Conservation (phyloP, 2,797 vertebrate genomes). For the Lepus townsendii region DNA sequence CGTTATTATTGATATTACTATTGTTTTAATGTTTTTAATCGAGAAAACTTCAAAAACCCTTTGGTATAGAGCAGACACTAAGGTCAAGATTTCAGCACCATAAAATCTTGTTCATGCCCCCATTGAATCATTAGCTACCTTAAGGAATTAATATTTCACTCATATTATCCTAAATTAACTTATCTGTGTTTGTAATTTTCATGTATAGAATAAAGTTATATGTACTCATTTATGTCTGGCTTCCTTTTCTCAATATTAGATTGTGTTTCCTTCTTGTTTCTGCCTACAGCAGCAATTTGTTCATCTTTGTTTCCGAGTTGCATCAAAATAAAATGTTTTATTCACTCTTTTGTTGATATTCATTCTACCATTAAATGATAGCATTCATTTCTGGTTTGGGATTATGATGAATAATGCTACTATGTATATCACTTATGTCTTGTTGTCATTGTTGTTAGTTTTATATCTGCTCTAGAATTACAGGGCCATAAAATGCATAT, state of each 20-base stretch:
- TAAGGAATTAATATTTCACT: not conserved
- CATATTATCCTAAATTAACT: not conserved
- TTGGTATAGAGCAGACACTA: not conserved
- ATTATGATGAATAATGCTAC: not conserved
- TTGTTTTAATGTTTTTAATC: slow-evolving; percentile 16
- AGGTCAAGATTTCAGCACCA: not conserved
- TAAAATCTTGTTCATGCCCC: not conserved
- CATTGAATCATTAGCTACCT: not conserved
- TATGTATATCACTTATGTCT: not conserved
- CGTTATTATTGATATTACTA: not conserved
- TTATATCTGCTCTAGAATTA: not conserved
- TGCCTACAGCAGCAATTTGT: not conserved
- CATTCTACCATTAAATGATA: slow-evolving; percentile 3
- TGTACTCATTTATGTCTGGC: not conserved
- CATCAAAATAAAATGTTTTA: not conserved
- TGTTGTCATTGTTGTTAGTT: slow-evolving; percentile 39
- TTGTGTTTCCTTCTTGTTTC: not conserved
- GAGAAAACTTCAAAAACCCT: not conserved
- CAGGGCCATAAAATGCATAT: not conserved
- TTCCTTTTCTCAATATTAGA: not conserved
- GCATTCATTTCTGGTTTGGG: slow-evolving; percentile 4
- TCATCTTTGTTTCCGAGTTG: slow-evolving; percentile 16
- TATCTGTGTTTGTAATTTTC: not conserved
- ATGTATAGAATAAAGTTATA: not conserved
- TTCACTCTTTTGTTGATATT: slow-evolving; percentile 27